These are phyloP conservation scores for Odocoileus virginianus DNA, from an alignment of 2,113 vertebrate species.

Conservation along the genomic window DNA sequence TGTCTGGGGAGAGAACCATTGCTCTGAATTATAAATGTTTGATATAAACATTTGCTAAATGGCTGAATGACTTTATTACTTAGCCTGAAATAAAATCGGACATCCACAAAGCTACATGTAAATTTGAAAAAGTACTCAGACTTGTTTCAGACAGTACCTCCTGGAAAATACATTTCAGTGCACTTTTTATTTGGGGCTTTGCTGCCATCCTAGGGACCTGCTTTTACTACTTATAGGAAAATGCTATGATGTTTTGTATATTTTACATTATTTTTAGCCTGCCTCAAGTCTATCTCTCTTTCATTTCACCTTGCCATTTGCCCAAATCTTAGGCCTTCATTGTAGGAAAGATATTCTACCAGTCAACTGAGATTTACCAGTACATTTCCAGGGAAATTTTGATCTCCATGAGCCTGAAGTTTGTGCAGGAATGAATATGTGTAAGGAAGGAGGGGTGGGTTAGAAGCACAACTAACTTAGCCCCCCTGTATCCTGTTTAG, in stretches of 20 bases:
- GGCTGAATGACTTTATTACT: not conserved
- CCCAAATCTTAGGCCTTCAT: not conserved
- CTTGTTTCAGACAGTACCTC: not conserved
- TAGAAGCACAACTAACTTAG: not conserved
- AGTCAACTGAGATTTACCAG: not conserved
- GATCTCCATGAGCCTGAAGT: not conserved
- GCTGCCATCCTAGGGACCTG: not conserved
- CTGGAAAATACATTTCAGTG: not conserved
- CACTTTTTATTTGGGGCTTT: not conserved
- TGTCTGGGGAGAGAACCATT: not conserved
- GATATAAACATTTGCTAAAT: not conserved
- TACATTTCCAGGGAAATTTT: not conserved
- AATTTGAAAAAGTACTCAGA: not conserved
- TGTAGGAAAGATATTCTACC: not conserved
- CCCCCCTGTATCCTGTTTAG: not conserved
- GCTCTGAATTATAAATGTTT: not conserved
- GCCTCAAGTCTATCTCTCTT: not conserved
- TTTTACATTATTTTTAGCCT: not conserved
- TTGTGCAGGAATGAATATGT: not conserved
- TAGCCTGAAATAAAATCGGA: not conserved
- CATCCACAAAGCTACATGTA: not conserved
- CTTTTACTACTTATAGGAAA: not conserved
- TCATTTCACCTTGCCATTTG: not conserved
- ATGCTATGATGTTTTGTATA: not conserved
- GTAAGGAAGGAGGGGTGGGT: not conserved